A percentile compares a stretch with the other conserved stretches of the same genome.
Evolutionary conservation across 1,140 invertebrate genomes (phyloP).

Genomic region (Caenorhabditis remanei): DNA sequence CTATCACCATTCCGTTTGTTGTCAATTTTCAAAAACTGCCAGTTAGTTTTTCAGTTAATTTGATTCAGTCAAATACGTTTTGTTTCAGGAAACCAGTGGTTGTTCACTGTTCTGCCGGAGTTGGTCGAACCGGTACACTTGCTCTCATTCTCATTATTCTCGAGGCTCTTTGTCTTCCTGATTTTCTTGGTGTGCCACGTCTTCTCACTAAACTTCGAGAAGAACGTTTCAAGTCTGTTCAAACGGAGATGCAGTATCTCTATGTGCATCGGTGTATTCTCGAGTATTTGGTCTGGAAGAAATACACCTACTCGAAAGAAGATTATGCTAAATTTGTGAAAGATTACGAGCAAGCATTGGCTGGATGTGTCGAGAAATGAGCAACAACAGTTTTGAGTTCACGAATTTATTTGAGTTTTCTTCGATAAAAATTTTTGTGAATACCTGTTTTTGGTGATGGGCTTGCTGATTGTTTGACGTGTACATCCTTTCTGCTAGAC

Average conservation of each 20-base stretch:
- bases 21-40: background rate
- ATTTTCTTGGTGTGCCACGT: conserved; percentile 43
- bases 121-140: conserved; percentile 43
- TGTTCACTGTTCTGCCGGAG: conserved; percentile 59
- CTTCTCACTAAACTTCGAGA: conserved; percentile 17
- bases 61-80: background rate
- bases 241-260: conserved; percentile 48
- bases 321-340: conserved; percentile 6
- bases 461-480: no score
- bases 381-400: no score
- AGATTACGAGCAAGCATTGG: background rate
- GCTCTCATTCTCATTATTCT: conserved; percentile 10
- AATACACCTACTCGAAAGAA: conserved; percentile 59
- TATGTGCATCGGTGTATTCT: conserved; percentile 47
- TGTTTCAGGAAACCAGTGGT: conserved; percentile 49
- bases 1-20: conserved; percentile 31
- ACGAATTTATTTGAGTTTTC: no score
- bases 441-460: no score
- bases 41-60: background rate
- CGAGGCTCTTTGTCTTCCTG: background rate
- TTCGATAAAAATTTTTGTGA: no score
- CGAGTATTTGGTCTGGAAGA: conserved; percentile 42
- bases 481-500: no score
- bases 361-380: background rate
- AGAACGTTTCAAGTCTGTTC: conserved; percentile 16